Percentiles rank a stretch among this genome's conserved stretches.
These are phyloP conservation scores for Nineta flava DNA, from an alignment of 2,888 invertebrate species.

Conservation along the genomic window DNA sequence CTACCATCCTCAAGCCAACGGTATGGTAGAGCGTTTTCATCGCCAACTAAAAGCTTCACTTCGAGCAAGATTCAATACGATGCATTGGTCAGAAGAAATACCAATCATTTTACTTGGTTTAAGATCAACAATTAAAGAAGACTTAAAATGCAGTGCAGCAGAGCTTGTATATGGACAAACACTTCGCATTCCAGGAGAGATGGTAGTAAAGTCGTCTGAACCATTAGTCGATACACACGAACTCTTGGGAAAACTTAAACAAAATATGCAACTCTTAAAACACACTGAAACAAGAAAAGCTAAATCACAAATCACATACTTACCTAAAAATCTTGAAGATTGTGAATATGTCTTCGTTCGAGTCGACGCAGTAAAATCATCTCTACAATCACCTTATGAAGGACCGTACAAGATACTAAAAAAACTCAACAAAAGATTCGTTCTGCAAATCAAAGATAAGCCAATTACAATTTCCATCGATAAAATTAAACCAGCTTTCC, in stretches of 20 bases:
- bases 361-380: neutral
- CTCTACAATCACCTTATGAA: neutral
- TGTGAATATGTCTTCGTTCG: neutral
- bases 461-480: neutral
- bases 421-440: neutral
- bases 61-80: conserved; percentile 4
- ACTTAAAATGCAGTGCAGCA: conserved; percentile 16
- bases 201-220: neutral
- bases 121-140: conserved; percentile 16
- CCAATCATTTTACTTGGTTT: conserved; percentile 19
- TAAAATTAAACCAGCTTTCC: neutral
- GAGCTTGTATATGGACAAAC: conserved; percentile 18
- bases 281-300: neutral
- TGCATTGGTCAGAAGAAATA: conserved; percentile 16
- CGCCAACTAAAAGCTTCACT: conserved; percentile 22
- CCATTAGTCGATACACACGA: neutral
- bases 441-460: neutral
- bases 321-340: neutral
- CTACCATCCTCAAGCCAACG: conserved; percentile 21
- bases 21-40: conserved; percentile 24
- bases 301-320: neutral
- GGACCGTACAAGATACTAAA: neutral
- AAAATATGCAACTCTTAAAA: neutral
- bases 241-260: neutral
- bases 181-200: conserved; percentile 16